These are phyloP conservation scores for Styela clava DNA, from an alignment of 23 tunicate species.

Conservation along the genomic window DNA sequence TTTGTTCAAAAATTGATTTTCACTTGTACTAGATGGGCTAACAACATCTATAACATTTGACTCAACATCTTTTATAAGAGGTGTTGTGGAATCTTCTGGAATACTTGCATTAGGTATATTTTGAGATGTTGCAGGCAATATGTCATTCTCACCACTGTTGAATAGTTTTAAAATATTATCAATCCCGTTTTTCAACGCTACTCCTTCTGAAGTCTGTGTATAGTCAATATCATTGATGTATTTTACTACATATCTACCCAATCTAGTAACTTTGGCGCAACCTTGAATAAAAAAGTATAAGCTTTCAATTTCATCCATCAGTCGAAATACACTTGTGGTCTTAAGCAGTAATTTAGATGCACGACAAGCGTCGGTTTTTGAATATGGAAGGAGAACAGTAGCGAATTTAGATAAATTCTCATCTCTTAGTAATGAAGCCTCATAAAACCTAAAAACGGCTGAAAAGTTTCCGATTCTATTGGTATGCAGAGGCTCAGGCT, in stretches of 20 bases:
- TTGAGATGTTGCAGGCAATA: not conserved
- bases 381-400: conserved; percentile 22
- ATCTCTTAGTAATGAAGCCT: not conserved
- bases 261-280: conserved; percentile 8
- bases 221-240: conserved; percentile 4
- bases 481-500: not conserved
- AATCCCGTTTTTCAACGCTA: conserved; percentile 1
- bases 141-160: not conserved
- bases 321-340: not conserved
- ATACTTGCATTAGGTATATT: not conserved
- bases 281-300: conserved; percentile 24
- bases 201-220: conserved; percentile 17
- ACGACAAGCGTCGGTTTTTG: not conserved
- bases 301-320: conserved; percentile 29
- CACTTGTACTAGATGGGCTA: not conserved
- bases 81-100: not conserved
- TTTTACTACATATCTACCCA: conserved; percentile 5
- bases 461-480: conserved; percentile 8
- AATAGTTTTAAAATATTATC: not conserved
- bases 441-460: conserved; percentile 11
- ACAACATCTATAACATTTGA: not conserved
- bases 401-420: not conserved
- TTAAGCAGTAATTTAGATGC: conserved; percentile 16
- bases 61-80: not conserved
- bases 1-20: not conserved